Base-by-base conservation (phyloP, 2,113 vertebrate species). In the Bombycilla garrulus region DNA sequence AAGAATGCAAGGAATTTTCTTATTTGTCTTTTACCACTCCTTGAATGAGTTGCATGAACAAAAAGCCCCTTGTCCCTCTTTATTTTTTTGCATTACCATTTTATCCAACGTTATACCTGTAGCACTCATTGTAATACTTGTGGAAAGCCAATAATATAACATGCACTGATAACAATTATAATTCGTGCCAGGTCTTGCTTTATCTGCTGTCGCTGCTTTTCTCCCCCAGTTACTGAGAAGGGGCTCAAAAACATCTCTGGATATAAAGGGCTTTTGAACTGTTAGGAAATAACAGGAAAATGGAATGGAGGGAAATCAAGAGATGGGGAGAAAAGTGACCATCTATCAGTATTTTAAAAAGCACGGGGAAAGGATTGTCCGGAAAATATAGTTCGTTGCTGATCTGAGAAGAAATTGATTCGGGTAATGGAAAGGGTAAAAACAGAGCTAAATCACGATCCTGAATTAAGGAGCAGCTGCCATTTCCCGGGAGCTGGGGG, bases 171-270 rank as follows among this genome's bases (percentile, higher is more conserved):
- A n/a, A n/a, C n/a, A n/a, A n/a, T n/a, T n/a, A n/a, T n/a, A n/a
- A n/a, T n/a, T n/a, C n/a, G n/a, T n/a, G 29, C 4, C 36, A 66
- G 36, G 28, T 31, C 10, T 4, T 5, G 20, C 4, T 26, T 9
- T 9, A 10, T 1, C 22, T 51, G 25, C 44, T 29, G 0, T 2
- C 3, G 0, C 7, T 29, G 6, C 17, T 72, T 6, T 6, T 4
- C 58, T 15, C 4, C 67, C 38, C 5, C 36, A 6, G 10, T 1
- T 3, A 2, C 36, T 4, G 29, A 56, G 42, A 11, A 44, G 18
- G 40, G 44, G 8, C 47, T 53, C 36, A 16, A 3, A 5, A 28
- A 21, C 56, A 42, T 3, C 51, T 1, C 0, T 12, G 26, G 56
- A 51, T 77, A 83, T 5, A 17, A 80, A 62, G 31, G 53, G 9